Base-by-base conservation (phyloP, 2,113 vertebrate genomes). In the Siphamia tubifer region DNA sequence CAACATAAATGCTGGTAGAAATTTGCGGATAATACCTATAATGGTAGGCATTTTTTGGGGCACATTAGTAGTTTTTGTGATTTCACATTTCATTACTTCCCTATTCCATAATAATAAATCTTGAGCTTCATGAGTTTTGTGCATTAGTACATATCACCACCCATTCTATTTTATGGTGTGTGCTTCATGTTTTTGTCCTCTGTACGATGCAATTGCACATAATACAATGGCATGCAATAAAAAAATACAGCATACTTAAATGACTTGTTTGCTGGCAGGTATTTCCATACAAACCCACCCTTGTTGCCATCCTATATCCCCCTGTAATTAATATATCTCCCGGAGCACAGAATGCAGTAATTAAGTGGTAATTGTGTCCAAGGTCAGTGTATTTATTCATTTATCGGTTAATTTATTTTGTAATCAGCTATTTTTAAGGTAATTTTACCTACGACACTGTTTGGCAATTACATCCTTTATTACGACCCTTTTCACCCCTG, bases 81-180 rank as follows among this genome's bases (percentile, higher is more conserved):
- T 82, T 84, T 86, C 63, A 81, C 48, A 77, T 83, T 76, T 72
- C 74, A 81, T 71, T 79, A 64, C 57, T 68, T 81, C 58, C 65
- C 54, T 70, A 74, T 71, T 9, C 24, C 27, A 70, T 77, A 55
- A 71, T 54, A 71, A 60, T 70, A 64, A n/a, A 74, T 55, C 8
- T 4, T 15, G 20, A 66, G 36, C 45, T 51, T 62, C 27, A 24
- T 47, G 62, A 38, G 49, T 19, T 68, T 39, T 55, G 30, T 75
- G 24, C n/a, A 1, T 51, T 49, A n/a, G 35, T 38, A 67, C 60
- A 47, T 25, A 30, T 43, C 51, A 15, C 6, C 21, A 60, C 15
- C 23, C 8, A 13, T 1, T 21, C 1, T 39, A 19, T 68, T 53
- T 17, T 35, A 36, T 17, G 10, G 7, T 40, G 10, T 54, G 23